Evolutionary conservation across 2,888 invertebrate genomes (phyloP).

Genomic region (Isotomurus palustris): DNA sequence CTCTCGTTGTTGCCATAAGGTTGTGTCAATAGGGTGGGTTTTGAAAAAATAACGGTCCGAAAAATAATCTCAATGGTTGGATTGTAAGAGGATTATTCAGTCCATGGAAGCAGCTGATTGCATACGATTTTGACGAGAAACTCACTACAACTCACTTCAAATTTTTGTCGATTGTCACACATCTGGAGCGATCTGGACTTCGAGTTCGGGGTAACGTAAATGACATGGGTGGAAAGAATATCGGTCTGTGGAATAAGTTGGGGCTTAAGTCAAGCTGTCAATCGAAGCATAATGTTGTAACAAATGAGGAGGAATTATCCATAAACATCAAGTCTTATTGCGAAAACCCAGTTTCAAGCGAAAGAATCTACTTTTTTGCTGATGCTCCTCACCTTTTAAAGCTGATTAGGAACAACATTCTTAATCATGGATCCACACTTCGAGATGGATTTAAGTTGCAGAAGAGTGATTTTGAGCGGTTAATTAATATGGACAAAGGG

Average conservation of each 20-base stretch:
- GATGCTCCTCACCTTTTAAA: constrained; percentile 27
- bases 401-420: constrained; percentile 19
- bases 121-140: constrained; percentile 5
- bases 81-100: constrained; percentile 16
- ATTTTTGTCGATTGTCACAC: neutral
- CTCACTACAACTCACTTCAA: neutral
- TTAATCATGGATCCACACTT: constrained; percentile 18
- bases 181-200: neutral
- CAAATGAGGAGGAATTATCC: neutral
- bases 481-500: neutral
- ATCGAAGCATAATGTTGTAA: constrained; percentile 12
- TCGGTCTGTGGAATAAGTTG: neutral
- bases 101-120: constrained; percentile 11
- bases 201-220: neutral
- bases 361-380: constrained; percentile 21
- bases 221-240: constrained; percentile 5
- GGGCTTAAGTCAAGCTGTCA: neutral
- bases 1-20: too few species aligned
- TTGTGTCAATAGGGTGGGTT: too few species aligned
- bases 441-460: neutral
- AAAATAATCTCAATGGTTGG: constrained; percentile 16
- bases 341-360: neutral
- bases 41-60: too few species aligned
- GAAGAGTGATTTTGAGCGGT: constrained; percentile 6
- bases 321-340: neutral